Conservation (phyloP, 92 coral and sea anemone species). For the Diadumene lineata region DNA sequence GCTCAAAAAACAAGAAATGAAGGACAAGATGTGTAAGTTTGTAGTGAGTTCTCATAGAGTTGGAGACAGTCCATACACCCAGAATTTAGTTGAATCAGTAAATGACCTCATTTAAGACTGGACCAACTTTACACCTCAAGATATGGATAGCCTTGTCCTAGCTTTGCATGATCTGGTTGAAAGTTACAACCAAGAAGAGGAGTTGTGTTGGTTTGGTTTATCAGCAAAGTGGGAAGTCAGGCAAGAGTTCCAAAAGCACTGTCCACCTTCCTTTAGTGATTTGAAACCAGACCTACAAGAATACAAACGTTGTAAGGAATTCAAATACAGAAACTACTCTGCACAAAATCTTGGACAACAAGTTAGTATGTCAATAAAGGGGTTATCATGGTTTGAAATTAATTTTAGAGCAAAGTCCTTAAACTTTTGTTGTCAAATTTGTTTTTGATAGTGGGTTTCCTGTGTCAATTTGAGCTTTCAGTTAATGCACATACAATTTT, state of each 20-base stretch:
- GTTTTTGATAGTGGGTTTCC: too few species aligned
- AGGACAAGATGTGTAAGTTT: constrained; percentile 31
- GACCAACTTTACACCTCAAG: constrained; percentile 40
- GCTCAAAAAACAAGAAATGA: constrained; percentile 34
- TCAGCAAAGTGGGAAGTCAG: constrained; percentile 62
- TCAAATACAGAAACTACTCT: too few species aligned
- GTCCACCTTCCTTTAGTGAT: constrained; percentile 1
- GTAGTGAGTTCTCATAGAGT: constrained; percentile 25
- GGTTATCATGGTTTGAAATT: too few species aligned
- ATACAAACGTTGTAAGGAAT: constrained; percentile 13
- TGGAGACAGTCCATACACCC: constrained; percentile 49
- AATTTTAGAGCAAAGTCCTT: too few species aligned
- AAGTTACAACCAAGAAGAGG: constrained; percentile 47
- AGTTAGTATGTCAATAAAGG: not conserved
- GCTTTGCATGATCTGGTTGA: constrained; percentile 35
- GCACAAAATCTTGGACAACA: too few species aligned
- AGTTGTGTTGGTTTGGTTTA: constrained; percentile 58
- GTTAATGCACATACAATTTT: too few species aligned
- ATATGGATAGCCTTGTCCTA: constrained; percentile 50
- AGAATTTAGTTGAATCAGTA: constrained; percentile 43
- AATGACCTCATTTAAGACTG: constrained; percentile 48
- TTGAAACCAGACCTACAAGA: constrained; percentile 45
- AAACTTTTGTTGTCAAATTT: too few species aligned
- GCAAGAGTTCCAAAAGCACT: constrained; percentile 15
- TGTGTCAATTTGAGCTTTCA: too few species aligned